Evolutionary conservation across 2,113 vertebrate genomes (phyloP).

Genomic region (Mionectes macconnelli): DNA sequence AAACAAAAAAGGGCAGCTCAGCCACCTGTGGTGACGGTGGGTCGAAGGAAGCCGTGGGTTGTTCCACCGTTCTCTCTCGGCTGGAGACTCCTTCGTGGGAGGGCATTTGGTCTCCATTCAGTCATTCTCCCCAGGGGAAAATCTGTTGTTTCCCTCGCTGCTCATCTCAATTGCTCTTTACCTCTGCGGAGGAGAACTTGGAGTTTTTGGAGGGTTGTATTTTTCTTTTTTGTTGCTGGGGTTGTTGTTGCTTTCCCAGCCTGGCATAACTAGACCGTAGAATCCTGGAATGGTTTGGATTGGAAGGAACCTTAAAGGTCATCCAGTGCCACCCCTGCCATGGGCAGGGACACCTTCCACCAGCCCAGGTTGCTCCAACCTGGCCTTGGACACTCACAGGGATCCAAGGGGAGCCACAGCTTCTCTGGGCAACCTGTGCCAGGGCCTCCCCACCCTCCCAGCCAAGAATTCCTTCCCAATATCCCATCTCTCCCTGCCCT

Average conservation of each 20-base stretch:
- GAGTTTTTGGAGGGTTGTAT: rapidly evolving
- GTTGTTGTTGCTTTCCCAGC: not conserved
- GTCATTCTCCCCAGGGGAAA: not conserved
- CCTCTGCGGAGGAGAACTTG: not conserved
- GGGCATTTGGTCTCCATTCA: not conserved
- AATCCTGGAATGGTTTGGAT: not conserved
- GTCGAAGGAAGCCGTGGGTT: not conserved
- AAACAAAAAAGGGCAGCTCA: rapidly evolving
- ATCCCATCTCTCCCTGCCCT: not conserved
- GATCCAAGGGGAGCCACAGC: not conserved
- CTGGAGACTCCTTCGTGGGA: rapidly evolving
- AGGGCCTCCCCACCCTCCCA: rapidly evolving
- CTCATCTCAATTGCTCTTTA: not conserved
- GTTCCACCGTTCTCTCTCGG: not conserved
- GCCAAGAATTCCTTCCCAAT: not conserved
- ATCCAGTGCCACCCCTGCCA: not conserved
- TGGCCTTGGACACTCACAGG: not conserved
- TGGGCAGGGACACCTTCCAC: not conserved
- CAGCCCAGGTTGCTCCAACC: rapidly evolving
- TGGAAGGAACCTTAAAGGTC: not conserved
- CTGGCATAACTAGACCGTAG: not conserved
- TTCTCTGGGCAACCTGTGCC: rapidly evolving
- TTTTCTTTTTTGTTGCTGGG: not conserved
- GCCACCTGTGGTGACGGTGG: rapidly evolving
- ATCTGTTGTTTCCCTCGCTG: not conserved